Evolutionary conservation across 2,797 vertebrate species (phyloP).

Genomic region (Pteronotus mesoamericanus): DNA sequence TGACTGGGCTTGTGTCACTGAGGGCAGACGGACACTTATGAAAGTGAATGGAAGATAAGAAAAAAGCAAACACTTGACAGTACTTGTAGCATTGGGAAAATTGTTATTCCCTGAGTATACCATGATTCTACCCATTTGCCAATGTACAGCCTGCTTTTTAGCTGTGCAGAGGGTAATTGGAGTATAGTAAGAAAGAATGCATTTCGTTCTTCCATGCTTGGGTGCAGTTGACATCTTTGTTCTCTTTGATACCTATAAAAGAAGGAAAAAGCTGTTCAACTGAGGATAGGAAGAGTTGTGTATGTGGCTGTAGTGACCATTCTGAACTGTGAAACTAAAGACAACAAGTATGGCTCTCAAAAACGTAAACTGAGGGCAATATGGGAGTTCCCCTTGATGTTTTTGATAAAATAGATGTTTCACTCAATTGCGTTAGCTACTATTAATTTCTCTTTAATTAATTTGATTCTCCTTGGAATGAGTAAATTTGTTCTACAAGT

Average conservation of each 20-base stretch:
- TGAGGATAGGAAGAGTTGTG: background rate
- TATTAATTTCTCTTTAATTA: background rate
- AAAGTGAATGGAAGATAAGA: background rate
- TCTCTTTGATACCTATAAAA: background rate
- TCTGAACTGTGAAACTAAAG: background rate
- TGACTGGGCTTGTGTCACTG: background rate
- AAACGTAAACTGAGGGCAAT: background rate
- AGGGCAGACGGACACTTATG: background rate
- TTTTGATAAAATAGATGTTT: background rate
- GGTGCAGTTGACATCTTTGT: conserved; percentile 11
- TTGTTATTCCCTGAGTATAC: background rate
- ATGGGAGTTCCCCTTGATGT: background rate
- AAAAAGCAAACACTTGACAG: background rate
- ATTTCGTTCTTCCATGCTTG: background rate
- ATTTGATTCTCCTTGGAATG: background rate
- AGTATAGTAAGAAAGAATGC: background rate
- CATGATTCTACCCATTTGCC: background rate
- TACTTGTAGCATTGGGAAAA: background rate
- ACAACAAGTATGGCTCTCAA: background rate
- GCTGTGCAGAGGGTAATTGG: background rate
- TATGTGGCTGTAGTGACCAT: background rate
- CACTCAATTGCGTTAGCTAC: background rate
- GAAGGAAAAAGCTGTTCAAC: background rate
- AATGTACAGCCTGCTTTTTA: background rate
- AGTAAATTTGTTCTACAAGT: background rate